Base-by-base conservation (phyloP, 2,888 invertebrate species). In the Patella depressa region DNA sequence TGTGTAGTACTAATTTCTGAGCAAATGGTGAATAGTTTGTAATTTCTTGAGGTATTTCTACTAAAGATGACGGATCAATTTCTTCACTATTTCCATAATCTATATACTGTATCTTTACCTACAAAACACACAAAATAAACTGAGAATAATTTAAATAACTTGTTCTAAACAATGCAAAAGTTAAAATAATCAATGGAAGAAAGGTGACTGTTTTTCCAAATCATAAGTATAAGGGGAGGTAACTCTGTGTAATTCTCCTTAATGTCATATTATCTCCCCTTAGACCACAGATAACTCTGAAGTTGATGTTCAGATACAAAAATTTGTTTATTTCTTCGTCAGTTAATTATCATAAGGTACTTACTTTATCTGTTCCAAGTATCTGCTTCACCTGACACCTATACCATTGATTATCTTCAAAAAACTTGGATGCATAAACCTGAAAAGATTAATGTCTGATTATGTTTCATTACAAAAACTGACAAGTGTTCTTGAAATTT, bases 61-160 rank as follows among this genome's bases (percentile, higher is more conserved):
- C 87, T 15, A 89, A 77, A 24, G 78, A 80, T n/a, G 76, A 76
- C 57, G 77, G 72, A 71, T 78, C 53, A 65, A 87, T 80, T 72
- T 89, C 89, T 77, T 89, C 89, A 65, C 83, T 84, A 80, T 89
- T 89, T 0, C 89, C 89, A 80, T 86, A 89, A 80, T 89, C 89
- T 71, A 89, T 83, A 74, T 87, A 89, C 82, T 85, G 88, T 17
- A 89, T 88, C 79, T 86, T 87, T 29, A 85, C 82, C 89, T 89
- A 84, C 29, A 81, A 82, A 76, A 19, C 71, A 1, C 2, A 75
- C 45, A 53, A 29, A n/a, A 71, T 45, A 71, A 3, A 11, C 34
- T 53, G 0, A 19, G 14, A 19, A 7, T 57, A 45, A 73, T 15
- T 34, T 17, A 57, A 4, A 29, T 29, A 55, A n/a, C 17, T 19